Base-by-base conservation (phyloP, 2,888 invertebrate genomes). In the Aporophyla nigra region DNA sequence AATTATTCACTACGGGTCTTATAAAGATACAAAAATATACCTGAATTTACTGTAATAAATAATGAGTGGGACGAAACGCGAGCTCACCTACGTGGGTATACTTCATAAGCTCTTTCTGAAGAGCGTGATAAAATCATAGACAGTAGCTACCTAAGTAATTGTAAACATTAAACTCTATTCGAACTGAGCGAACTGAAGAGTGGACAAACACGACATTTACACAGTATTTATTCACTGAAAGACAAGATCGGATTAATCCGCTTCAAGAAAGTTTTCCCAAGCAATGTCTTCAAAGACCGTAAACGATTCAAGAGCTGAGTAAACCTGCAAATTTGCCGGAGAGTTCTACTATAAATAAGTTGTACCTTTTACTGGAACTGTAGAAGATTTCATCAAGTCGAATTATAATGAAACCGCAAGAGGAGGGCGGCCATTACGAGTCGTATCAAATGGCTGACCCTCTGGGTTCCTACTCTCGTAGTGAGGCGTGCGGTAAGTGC, bases 341-440 rank as follows among this genome's bases (percentile, higher is more conserved):
- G 62, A 70, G 54, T 51, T 54, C 70, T 67, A 72, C 58, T 65
- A 58, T 73, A 72, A 73, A 65, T 68, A 63, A 65, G 49, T 73
- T 56, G 53, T 66, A 72, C 69, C 71, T 76, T 84, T 74, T 66
- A 69, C 69, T 80, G 59, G 54, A 72, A 76, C 73, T 71, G 76
- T 69, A 67, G 62, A 79, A 77, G 73, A 84, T 74, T 72, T 84
- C 51, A 72, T 71, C 54, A 76, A 78, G 76, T 71, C 61, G 74
- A 78, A 78, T 82, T 84, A 83, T 80, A 85, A 80, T 80, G 80
- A 78, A 80, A 85, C 87, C 86, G 59, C 85, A 83, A 69, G 74
- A 67, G 59, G 58, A 58, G 68, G 67, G 33, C 56, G 58, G 70
- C 76, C 87, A 85, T 84, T 76, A 87, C 80, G 78, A 80, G 79